These are phyloP conservation scores for Caenorhabditis afra DNA, from an alignment of 2,888 invertebrate species.

Conservation along the genomic window DNA sequence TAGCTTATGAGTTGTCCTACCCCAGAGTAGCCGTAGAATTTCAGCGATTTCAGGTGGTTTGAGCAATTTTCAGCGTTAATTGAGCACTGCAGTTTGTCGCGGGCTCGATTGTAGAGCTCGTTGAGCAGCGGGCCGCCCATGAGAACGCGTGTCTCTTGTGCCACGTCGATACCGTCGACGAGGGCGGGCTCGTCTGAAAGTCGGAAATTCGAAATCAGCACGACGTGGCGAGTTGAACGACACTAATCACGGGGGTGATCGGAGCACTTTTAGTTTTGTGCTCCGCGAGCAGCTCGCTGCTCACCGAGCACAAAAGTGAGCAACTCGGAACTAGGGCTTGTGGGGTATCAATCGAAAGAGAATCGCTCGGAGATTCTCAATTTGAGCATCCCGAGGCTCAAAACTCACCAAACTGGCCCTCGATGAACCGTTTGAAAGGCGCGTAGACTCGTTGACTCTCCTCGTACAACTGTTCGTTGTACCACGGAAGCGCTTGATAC, in stretches of 20 bases:
- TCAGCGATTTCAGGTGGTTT: conserved; percentile 47
- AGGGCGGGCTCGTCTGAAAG: conserved; percentile 39
- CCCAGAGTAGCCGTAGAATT: conserved; percentile 67
- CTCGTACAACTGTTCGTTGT: conserved; percentile 31
- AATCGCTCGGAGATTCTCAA: conserved; percentile 11
- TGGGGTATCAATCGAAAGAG: too few species aligned
- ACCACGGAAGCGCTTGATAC: conserved; percentile 28
- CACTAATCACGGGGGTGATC: too few species aligned
- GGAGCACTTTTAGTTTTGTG: too few species aligned
- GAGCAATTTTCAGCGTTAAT: conserved; percentile 13
- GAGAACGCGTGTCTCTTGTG: conserved; percentile 48
- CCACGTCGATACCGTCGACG: conserved; percentile 61
- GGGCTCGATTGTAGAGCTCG: conserved; percentile 50
- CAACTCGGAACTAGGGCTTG: too few species aligned
- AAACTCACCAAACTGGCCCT: conserved; percentile 40
- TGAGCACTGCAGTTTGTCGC: conserved; percentile 53
- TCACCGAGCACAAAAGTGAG: background rate
- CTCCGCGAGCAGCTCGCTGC: too few species aligned
- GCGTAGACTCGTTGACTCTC: conserved; percentile 7
- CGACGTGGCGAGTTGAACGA: too few species aligned
- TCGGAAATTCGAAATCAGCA: too few species aligned
- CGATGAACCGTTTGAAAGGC: conserved; percentile 8
- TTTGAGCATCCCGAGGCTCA: conserved; percentile 46
- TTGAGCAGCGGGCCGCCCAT: conserved; percentile 45
- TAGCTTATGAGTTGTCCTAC: conserved; percentile 42